Evolutionary conservation across 2,113 vertebrate genomes (phyloP).

Genomic region (Mormoops blainvillei): DNA sequence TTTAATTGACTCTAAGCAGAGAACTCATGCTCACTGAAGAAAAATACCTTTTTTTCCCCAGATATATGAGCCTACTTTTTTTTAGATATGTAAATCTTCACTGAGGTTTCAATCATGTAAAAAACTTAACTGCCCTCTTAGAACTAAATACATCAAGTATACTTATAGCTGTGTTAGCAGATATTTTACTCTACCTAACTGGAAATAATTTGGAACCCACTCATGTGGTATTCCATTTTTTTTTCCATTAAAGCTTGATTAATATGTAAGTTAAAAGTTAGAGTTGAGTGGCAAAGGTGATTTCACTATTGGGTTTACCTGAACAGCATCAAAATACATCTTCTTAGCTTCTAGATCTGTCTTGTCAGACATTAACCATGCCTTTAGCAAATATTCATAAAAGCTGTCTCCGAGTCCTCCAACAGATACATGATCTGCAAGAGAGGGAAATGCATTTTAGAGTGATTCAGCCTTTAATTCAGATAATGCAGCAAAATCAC

Average conservation of each 20-base stretch:
- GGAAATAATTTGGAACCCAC: neutral
- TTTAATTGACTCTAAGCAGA: neutral
- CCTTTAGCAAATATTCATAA: constrained; percentile 98
- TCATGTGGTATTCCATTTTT: neutral
- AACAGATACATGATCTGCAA: constrained; percentile 95
- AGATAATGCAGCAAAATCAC: constrained; percentile 58
- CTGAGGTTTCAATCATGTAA: neutral
- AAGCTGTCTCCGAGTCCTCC: constrained; percentile 98
- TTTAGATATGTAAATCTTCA: neutral
- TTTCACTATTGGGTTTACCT: constrained; percentile 85
- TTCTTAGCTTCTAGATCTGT: constrained; percentile 94
- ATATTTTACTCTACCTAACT: neutral
- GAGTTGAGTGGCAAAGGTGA: constrained; percentile 61
- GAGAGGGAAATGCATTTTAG: constrained; percentile 62
- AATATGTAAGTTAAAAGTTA: constrained; percentile 57
- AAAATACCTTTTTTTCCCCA: neutral
- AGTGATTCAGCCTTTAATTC: constrained; percentile 66
- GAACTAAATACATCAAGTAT: neutral
- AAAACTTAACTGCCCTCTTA: neutral
- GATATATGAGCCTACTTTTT: neutral
- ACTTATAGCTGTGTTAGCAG: neutral
- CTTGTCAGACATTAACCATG: constrained; percentile 98
- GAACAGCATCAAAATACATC: constrained; percentile 96
- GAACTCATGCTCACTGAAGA: neutral
- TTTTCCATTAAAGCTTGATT: constrained; percentile 32